Conservation (phyloP, 2,797 vertebrate species). For the Gymnoscopelus microlampas region DNA sequence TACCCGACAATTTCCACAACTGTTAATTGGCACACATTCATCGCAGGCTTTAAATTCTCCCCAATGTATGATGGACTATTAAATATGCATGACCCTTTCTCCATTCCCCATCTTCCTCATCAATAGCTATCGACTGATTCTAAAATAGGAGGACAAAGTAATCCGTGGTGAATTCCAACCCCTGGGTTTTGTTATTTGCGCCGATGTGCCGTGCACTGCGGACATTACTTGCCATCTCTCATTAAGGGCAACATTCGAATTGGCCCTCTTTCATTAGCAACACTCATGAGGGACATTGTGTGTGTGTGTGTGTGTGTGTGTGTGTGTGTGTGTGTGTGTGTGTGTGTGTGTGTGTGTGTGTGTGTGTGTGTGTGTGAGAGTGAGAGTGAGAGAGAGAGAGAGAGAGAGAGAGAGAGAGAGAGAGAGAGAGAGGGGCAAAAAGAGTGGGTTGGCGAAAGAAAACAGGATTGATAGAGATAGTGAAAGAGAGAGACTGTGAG, state of each 20-base stretch:
- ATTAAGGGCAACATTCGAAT: conserved; percentile 73
- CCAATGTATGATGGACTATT: conserved; percentile 59
- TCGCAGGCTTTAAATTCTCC: conserved; percentile 64
- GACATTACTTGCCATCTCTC: conserved; percentile 78
- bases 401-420: conserved; percentile 40
- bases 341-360: conserved; percentile 32
- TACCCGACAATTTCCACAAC: conserved; percentile 10
- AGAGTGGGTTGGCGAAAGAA: not conserved
- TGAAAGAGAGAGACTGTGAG: conserved; percentile 24
- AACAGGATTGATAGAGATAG: conserved; percentile 17
- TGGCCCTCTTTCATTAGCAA: conserved; percentile 72
- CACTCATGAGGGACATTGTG: conserved; percentile 65
- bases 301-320: not conserved
- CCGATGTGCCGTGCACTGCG: conserved; percentile 42
- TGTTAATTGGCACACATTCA: conserved; percentile 42
- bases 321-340: no score
- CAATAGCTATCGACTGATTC: conserved; percentile 79
- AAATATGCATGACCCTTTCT: conserved; percentile 73
- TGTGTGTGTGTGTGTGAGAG: conserved; percentile 40
- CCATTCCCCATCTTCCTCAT: conserved; percentile 67
- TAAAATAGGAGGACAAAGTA: conserved; percentile 78
- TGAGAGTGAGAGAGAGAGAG: not conserved
- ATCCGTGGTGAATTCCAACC: conserved; percentile 70
- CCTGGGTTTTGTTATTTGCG: conserved; percentile 73
- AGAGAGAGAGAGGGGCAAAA: not conserved